A percentile compares a stretch with the other conserved stretches of the same genome.
Evolutionary conservation across 2,113 vertebrate species (phyloP).

Genomic region (Fulica atra): DNA sequence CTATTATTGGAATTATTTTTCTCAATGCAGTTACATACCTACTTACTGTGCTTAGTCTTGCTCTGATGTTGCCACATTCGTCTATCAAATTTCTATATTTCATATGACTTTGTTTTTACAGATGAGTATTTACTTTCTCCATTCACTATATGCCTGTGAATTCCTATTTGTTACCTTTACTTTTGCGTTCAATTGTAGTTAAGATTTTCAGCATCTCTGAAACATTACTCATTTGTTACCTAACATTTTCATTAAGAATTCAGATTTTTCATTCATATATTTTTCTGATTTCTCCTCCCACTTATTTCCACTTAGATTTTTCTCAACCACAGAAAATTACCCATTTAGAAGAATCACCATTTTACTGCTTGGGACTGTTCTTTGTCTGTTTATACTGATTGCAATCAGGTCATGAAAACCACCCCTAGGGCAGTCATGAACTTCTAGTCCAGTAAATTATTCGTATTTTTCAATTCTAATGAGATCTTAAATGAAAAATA

Average conservation of each 20-base stretch:
- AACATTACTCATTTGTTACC: background rate
- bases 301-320: background rate
- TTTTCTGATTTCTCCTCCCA: background rate
- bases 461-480: conserved; percentile 15
- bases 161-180: background rate
- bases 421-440: background rate
- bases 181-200: background rate
- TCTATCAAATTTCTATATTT: background rate
- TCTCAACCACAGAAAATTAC: background rate
- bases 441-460: conserved; percentile 18
- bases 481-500: background rate
- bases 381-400: background rate
- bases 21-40: background rate
- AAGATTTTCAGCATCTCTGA: background rate
- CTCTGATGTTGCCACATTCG: background rate
- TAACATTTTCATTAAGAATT: background rate
- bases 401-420: conserved; percentile 8
- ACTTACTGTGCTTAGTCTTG: background rate
- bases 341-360: background rate
- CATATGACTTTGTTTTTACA: background rate
- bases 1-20: background rate
- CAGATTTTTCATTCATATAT: background rate
- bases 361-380: background rate
- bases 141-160: background rate
- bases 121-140: background rate